Conservation (phyloP, 2,113 vertebrate genomes). For the Todiramphus saurophagus region DNA sequence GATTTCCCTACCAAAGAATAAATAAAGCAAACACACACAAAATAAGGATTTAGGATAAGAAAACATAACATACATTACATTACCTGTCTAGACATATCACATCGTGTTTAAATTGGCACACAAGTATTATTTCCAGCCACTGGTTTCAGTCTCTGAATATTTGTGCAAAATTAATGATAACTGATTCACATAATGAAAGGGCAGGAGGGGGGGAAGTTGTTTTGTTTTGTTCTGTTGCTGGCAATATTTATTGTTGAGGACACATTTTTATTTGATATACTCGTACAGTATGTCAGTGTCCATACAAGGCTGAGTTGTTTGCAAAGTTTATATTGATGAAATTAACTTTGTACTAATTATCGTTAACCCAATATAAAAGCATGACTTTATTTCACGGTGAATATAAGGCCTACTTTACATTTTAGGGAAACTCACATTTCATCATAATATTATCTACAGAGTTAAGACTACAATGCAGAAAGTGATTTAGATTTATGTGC, state of each 20-base stretch:
- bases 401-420: neutral
- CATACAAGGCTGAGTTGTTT: neutral
- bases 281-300: neutral
- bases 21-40: neutral
- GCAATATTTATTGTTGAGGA: neutral
- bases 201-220: neutral
- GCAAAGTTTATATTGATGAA: neutral
- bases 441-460: neutral
- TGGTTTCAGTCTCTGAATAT: neutral
- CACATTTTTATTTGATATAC: neutral
- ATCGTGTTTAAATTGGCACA: neutral
- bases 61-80: neutral
- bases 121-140: neutral
- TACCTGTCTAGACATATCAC: neutral
- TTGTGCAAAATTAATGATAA: neutral
- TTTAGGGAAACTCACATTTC: neutral
- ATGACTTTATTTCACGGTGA: neutral
- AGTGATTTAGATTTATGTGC: neutral
- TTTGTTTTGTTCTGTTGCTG: neutral
- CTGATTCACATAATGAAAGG: neutral
- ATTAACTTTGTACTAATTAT: neutral
- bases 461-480: neutral
- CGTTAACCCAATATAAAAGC: neutral
- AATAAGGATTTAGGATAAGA: neutral
- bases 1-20: slow-evolving; percentile 84